Evolutionary conservation across 2,113 vertebrate species (phyloP).

Genomic region (Apteryx owenii): DNA sequence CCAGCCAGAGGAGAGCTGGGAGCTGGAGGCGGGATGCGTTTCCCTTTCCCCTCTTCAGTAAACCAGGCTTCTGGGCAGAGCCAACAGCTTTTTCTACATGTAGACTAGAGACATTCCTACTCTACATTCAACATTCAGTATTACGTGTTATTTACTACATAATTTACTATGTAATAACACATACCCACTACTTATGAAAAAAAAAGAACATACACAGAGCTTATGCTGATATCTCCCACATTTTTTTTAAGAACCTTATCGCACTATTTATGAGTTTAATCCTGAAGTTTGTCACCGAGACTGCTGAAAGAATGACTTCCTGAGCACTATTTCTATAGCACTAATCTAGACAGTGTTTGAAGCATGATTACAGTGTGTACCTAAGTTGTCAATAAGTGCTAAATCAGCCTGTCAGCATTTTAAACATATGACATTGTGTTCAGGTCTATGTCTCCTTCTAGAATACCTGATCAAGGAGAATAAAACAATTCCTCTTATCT

Average conservation of each 20-base stretch:
- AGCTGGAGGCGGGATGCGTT: neutral
- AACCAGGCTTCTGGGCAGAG: neutral
- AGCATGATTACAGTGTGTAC: slow-evolving; percentile 19
- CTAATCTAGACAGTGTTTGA: neutral
- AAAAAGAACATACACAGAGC: neutral
- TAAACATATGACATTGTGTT: neutral
- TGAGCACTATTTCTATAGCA: neutral
- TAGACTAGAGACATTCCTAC: neutral
- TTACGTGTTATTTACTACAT: neutral
- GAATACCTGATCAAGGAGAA: slow-evolving; percentile 10
- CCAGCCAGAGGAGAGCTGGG: neutral
- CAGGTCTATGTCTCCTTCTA: neutral
- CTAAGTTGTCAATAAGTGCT: slow-evolving; percentile 37
- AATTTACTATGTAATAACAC: neutral
- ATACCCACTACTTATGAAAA: neutral
- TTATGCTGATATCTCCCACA: neutral
- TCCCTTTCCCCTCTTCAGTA: neutral
- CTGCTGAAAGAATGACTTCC: neutral
- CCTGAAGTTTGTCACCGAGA: neutral
- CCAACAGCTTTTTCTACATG: neutral
- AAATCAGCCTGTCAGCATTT: slow-evolving; percentile 35
- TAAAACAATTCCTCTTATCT: neutral
- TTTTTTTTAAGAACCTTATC: neutral
- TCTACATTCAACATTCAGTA: neutral
- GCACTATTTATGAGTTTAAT: neutral